Evolutionary conservation across 2,113 vertebrate genomes (phyloP).

Genomic region (Himantopus leucocephalus): DNA sequence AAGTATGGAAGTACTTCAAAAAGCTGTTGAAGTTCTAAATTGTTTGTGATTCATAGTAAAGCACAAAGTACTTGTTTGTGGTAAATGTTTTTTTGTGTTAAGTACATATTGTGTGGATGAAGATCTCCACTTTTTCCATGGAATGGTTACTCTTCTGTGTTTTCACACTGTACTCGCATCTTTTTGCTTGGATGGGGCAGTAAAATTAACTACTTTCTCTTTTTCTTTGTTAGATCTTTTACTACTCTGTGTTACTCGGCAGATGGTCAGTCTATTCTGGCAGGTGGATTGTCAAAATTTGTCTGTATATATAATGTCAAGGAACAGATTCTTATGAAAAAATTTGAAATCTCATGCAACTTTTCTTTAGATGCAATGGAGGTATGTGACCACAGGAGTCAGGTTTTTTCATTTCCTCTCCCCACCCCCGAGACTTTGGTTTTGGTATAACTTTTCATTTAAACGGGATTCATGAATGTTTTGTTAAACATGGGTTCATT

Average conservation of each 20-base stretch:
- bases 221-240: constrained; percentile 80
- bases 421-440: neutral
- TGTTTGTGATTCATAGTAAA: neutral
- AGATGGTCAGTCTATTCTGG: constrained; percentile 88
- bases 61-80: neutral
- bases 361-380: constrained; percentile 96
- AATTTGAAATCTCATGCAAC: constrained; percentile 97
- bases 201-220: neutral
- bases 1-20: neutral
- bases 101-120: neutral
- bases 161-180: neutral
- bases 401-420: neutral
- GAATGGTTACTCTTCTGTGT: neutral
- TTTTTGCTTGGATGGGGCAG: neutral
- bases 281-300: constrained; percentile 90
- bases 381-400: constrained; percentile 67
- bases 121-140: neutral
- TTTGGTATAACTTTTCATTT: neutral
- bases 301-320: constrained; percentile 93
- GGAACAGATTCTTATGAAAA: constrained; percentile 94
- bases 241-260: constrained; percentile 93
- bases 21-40: neutral
- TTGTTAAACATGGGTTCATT: neutral
- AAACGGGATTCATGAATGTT: neutral
- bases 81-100: neutral